A percentile compares a stretch with the other conserved stretches of the same genome.
Conservation (phyloP, 1,140 invertebrate species). For the Monomorium pharaonis region DNA sequence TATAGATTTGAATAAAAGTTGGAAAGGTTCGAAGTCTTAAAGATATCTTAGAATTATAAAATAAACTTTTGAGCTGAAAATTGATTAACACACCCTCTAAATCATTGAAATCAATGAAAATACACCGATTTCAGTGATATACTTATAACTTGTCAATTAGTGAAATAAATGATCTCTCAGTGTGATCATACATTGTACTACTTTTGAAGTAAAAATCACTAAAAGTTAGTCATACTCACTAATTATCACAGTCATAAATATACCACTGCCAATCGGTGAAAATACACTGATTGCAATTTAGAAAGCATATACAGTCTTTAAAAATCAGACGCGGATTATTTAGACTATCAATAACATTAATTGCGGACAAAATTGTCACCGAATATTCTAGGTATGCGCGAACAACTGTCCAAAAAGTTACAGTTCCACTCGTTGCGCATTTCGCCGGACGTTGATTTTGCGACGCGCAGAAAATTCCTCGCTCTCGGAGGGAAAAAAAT, state of each 20-base stretch:
- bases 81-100: no score
- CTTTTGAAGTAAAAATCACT: no score
- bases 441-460: background rate
- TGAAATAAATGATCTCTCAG: no score
- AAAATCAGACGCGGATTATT: background rate
- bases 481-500: background rate
- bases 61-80: background rate
- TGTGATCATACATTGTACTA: no score
- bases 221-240: no score
- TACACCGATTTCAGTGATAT: no score
- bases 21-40: background rate
- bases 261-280: no score
- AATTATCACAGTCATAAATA: no score
- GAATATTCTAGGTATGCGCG: background rate
- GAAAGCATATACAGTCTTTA: background rate
- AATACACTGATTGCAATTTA: no score
- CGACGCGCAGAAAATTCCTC: background rate
- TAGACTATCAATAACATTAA: background rate
- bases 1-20: background rate
- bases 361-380: background rate
- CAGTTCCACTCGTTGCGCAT: background rate
- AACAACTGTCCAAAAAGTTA: background rate
- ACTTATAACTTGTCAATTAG: no score
- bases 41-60: background rate
- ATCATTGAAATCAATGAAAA: no score